A percentile compares a stretch with the other conserved stretches of the same genome.
Conservation (phyloP, 2,113 vertebrate species). For the Chiloscyllium plagiosum region DNA sequence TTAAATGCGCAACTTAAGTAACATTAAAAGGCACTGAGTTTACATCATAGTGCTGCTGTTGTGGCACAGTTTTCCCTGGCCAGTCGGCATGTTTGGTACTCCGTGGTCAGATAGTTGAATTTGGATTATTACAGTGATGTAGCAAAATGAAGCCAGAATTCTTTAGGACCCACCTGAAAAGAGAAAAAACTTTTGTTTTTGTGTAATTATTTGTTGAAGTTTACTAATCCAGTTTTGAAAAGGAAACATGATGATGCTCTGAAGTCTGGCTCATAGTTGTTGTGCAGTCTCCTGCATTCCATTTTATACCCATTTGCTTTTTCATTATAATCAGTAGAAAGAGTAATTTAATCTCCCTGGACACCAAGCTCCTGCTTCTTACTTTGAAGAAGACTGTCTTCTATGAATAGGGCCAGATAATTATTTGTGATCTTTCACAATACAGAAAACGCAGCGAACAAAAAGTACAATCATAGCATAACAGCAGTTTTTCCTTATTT, state of each 20-base stretch:
- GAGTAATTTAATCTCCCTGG: not conserved
- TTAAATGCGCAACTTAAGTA: no score
- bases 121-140: not conserved
- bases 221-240: not conserved
- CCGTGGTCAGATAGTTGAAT: not conserved
- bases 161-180: not conserved
- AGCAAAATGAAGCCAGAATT: not conserved
- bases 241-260: not conserved
- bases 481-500: not conserved
- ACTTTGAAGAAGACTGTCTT: not conserved
- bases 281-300: not conserved
- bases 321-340: slow-evolving; percentile 8
- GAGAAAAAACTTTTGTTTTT: not conserved
- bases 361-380: not conserved
- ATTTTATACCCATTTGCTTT: not conserved
- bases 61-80: not conserved
- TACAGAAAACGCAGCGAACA: not conserved
- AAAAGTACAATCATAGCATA: not conserved
- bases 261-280: not conserved
- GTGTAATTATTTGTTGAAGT: not conserved
- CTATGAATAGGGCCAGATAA: not conserved
- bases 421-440: not conserved
- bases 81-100: not conserved
- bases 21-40: no score
- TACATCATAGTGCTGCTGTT: not conserved